Base-by-base conservation (phyloP, 2,888 invertebrate species). In the Euplexia lucipara region DNA sequence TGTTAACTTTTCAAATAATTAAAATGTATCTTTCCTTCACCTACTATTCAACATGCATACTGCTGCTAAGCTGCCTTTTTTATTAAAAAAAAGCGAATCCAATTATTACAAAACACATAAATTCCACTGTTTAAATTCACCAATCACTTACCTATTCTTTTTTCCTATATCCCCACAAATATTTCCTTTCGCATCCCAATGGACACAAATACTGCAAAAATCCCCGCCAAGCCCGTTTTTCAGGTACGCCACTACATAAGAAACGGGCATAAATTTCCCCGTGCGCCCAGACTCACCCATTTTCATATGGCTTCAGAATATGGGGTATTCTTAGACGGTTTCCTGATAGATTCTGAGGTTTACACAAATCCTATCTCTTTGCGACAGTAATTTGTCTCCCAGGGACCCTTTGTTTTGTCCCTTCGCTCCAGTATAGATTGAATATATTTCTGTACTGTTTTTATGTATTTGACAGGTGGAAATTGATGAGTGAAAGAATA, bases 311-410 rank as follows among this genome's bases (percentile, higher is more conserved):
- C 68, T 70, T 49, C 63, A 61, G 52, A 77, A 80, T 82, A 80
- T 75, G 67, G 78, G 71, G 54, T 66, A 70, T 78, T 75, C 67
- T 42, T 59, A 70, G 78, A 78, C 75, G 71, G 70, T 57, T 68
- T 64, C 58, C 73, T 82, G 83, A 85, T 85, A 80, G 82, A 84
- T 86, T 81, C 75, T 79, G 81, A 77, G 84, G 82, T 80, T 81
- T 75, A 82, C 75, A 76, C 73, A 79, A 83, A 79, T 75, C 81
- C 76, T 77, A 80, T 81, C 74, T 80, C 62, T 76, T 75, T 79
- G 78, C 68, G 81, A 78, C 80, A 78, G 81, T 85, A 85, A 84
- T 87, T 84, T 82, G 82, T 86, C 81, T 83, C 78, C 12, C 48
- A 34, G 79, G 79, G 78, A 74, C 79, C 78, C 80, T 81, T 82